Conservation (phyloP, 2,888 invertebrate species). For the Tanaodytes sp. region DNA sequence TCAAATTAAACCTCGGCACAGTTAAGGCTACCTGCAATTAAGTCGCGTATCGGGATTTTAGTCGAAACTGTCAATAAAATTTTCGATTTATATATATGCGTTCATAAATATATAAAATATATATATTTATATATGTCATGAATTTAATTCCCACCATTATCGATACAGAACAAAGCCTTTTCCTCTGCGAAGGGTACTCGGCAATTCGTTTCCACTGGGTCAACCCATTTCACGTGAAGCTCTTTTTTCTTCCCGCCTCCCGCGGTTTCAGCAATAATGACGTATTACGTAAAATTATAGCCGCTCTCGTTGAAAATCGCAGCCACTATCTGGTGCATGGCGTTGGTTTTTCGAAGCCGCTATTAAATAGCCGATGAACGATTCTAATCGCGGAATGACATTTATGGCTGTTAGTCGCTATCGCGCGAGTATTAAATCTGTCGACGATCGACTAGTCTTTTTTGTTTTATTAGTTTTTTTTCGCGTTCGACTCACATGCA, state of each 20-base stretch:
- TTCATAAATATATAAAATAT: no score
- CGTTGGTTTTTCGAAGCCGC: not conserved
- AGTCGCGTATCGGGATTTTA: conserved; percentile 31
- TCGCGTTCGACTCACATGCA: no score
- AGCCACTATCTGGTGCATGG: conserved; percentile 5
- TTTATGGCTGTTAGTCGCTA: conserved; percentile 1
- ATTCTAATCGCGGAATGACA: not conserved
- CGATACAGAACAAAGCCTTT: not conserved
- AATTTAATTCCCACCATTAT: no score
- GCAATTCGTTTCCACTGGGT: no score
- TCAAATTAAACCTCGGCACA: conserved; percentile 47
- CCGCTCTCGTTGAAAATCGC: not conserved
- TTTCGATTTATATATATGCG: conserved; percentile 35
- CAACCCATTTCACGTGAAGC: no score
- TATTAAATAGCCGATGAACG: not conserved
- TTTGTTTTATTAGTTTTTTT: no score
- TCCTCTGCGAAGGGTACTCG: no score
- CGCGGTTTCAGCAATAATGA: conserved; percentile 4
- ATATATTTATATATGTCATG: no score
- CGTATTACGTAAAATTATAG: conserved; percentile 3
- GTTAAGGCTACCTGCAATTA: conserved; percentile 39
- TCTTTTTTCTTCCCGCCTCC: no score
- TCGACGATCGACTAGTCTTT: no score
- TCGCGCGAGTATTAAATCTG: conserved; percentile 2
- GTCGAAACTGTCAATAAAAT: conserved; percentile 43